Conservation (phyloP, 2,113 vertebrate species). For the Oncorhynchus tshawytscha region DNA sequence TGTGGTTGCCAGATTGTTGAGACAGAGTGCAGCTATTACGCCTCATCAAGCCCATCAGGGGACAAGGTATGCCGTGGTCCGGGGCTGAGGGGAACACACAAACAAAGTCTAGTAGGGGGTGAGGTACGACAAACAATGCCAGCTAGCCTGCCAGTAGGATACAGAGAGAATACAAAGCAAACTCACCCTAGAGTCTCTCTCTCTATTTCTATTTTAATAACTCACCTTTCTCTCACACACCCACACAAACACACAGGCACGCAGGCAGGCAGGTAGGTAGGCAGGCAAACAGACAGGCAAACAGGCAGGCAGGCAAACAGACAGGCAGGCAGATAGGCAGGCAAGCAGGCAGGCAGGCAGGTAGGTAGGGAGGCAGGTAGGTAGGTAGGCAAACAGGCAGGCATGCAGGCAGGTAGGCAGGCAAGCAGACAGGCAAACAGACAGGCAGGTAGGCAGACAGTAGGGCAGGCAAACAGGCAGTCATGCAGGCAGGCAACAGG, state of each 20-base stretch:
- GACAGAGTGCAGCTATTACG: neutral
- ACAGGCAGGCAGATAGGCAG: too few species aligned
- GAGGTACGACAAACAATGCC: too few species aligned
- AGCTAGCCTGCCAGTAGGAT: too few species aligned
- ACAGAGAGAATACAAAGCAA: too few species aligned
- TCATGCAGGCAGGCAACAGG: neutral
- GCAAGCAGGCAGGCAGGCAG: too few species aligned
- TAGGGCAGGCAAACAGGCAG: neutral
- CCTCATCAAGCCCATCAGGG: neutral
- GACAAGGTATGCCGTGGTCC: neutral
- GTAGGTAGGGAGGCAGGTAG: too few species aligned
- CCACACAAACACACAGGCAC: neutral
- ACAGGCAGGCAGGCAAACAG: neutral
- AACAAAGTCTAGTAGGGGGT: neutral
- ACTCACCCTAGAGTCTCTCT: neutral
- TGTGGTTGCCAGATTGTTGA: neutral
- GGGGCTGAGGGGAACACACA: neutral
- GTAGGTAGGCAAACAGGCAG: fast-evolving
- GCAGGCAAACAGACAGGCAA: neutral
- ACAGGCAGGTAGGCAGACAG: neutral
- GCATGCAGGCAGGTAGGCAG: fast-evolving
- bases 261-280: too few species aligned
- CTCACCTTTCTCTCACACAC: neutral
- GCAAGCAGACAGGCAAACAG: too few species aligned
- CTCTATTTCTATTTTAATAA: neutral